Percentiles rank a stretch among this genome's conserved stretches.
These are phyloP conservation scores for Boleophthalmus pectinirostris DNA, from an alignment of 2,113 vertebrate genomes.

Conservation along the genomic window DNA sequence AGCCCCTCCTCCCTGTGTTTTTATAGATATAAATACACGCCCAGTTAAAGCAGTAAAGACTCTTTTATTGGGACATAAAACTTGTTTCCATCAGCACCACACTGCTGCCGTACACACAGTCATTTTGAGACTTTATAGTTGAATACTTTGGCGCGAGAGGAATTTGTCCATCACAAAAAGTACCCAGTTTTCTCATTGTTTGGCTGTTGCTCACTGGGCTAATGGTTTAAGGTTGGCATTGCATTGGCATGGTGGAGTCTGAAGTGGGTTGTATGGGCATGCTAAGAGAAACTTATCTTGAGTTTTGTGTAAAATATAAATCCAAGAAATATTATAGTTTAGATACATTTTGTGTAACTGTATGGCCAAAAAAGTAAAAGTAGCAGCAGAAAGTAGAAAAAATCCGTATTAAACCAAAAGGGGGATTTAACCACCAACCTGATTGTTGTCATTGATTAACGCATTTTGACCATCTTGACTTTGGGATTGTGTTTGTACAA, in stretches of 20 bases:
- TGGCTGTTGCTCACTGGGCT: conserved; percentile 18
- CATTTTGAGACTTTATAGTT: conserved; percentile 58
- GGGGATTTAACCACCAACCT: neutral
- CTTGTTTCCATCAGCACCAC: conserved; percentile 67
- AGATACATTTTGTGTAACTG: too few species aligned
- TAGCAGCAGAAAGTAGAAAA: neutral
- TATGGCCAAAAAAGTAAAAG: neutral
- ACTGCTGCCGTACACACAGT: conserved; percentile 46
- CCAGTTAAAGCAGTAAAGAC: conserved; percentile 63
- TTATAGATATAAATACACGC: conserved; percentile 67
- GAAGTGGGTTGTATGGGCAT: neutral
- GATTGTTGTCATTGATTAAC: neutral
- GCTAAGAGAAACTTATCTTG: too few species aligned
- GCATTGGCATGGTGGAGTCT: neutral
- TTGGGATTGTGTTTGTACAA: neutral
- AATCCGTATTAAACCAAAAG: neutral
- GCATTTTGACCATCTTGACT: neutral
- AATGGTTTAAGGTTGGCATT: conserved; percentile 18
- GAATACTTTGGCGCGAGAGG: conserved; percentile 59
- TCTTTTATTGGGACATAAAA: conserved; percentile 73
- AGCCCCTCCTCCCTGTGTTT: conserved; percentile 28
- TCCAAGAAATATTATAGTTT: too few species aligned
- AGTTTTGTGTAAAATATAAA: too few species aligned
- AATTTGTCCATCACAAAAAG: conserved; percentile 55
- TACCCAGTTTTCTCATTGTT: conserved; percentile 63